These are phyloP conservation scores for Atta colombica DNA, from an alignment of 1,140 invertebrate species.

Conservation along the genomic window DNA sequence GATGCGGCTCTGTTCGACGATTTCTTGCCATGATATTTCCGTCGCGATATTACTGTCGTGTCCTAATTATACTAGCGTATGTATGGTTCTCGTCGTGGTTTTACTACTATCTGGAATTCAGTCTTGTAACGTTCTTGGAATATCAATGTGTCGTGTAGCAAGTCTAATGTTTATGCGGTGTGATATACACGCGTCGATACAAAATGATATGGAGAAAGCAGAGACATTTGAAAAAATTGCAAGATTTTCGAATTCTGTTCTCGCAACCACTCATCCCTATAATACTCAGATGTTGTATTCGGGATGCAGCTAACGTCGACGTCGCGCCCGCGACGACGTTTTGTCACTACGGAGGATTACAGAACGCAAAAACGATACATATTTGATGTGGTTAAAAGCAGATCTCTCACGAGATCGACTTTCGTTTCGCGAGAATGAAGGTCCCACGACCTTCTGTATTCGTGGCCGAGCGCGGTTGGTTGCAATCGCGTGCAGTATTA, in stretches of 20 bases:
- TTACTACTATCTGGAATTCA: slow-evolving; percentile 1
- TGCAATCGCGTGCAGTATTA: slow-evolving; percentile 80
- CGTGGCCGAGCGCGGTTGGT: slow-evolving; percentile 56
- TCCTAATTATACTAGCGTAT: slow-evolving; percentile 47
- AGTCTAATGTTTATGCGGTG: background rate
- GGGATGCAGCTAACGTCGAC: background rate
- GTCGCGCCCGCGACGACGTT: slow-evolving; percentile 3
- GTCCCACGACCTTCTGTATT: slow-evolving; percentile 65
- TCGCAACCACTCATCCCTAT: background rate
- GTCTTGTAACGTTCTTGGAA: background rate
- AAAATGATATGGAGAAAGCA: background rate
- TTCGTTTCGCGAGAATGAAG: slow-evolving; percentile 58
- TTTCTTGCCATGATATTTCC: slow-evolving; percentile 54
- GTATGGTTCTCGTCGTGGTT: background rate
- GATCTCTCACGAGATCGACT: slow-evolving; percentile 67
- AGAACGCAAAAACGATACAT: slow-evolving; percentile 37
- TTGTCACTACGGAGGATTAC: slow-evolving; percentile 12
- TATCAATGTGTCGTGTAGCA: background rate
- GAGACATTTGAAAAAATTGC: background rate
- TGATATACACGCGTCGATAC: too few relatives aligned
- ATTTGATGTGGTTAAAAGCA: slow-evolving; percentile 59
- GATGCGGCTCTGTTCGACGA: slow-evolving; percentile 35
- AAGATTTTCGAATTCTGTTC: background rate
- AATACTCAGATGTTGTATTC: background rate
- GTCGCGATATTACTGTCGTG: slow-evolving; percentile 55